A percentile compares a stretch with the other conserved stretches of the same genome.
Evolutionary conservation across 1,140 invertebrate genomes (phyloP).

Genomic region (Protaetia brevitarsis): DNA sequence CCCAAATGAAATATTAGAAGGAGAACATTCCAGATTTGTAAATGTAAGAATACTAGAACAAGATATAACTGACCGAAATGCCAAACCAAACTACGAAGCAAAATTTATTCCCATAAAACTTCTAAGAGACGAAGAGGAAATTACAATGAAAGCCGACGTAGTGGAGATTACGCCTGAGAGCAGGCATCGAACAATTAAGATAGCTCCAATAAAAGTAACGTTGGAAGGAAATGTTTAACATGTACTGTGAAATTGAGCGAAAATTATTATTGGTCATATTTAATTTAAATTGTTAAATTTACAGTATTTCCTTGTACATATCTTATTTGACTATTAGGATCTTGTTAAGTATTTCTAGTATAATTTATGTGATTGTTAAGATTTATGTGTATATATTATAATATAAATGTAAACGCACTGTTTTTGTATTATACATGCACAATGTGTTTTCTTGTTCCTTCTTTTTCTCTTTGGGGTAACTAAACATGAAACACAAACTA

Average conservation of each 20-base stretch:
- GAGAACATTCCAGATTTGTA: slow-evolving; percentile 40
- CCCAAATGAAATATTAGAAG: slow-evolving; percentile 41
- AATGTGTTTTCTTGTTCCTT: neutral
- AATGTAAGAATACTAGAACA: slow-evolving; percentile 41
- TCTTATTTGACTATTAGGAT: neutral
- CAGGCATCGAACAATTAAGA: slow-evolving; percentile 40
- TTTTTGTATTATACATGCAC: slow-evolving; percentile 8
- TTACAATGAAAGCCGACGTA: slow-evolving; percentile 41
- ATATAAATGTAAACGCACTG: slow-evolving; percentile 11
- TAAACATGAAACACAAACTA: slow-evolving; percentile 7
- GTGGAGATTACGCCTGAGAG: slow-evolving; percentile 41
- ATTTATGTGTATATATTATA: slow-evolving; percentile 5
- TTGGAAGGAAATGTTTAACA: neutral
- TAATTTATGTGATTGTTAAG: slow-evolving; percentile 14
- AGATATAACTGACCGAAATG: slow-evolving; percentile 25
- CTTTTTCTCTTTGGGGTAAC: neutral
- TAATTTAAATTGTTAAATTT: slow-evolving; percentile 2
- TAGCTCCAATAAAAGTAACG: slow-evolving; percentile 43
- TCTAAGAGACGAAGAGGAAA: slow-evolving; percentile 35
- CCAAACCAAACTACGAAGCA: slow-evolving; percentile 8
- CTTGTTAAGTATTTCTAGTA: slow-evolving; percentile 9
- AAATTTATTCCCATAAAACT: slow-evolving; percentile 37
- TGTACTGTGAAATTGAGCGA: neutral
- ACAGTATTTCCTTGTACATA: slow-evolving; percentile 8
- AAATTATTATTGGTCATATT: neutral